phyloP scores from a whole-genome alignment of 2,888 invertebrate genomes.

The Stenodera caucasica region DNA sequence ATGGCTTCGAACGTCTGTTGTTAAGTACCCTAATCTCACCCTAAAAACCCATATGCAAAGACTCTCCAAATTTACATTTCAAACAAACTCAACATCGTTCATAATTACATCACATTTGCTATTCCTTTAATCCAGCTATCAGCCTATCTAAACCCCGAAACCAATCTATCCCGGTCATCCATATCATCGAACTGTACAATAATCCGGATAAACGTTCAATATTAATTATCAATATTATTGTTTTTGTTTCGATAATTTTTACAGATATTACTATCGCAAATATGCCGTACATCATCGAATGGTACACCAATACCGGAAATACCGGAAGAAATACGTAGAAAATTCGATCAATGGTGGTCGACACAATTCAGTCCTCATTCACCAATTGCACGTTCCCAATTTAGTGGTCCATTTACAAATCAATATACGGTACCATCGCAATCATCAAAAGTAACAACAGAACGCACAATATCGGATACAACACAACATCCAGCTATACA shows the following conservation, averaged over 20 bases:
- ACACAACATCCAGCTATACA: slow-evolving; percentile 73
- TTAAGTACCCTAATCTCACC: slow-evolving; percentile 42
- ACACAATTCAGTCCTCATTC: slow-evolving; percentile 66
- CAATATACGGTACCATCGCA: slow-evolving; percentile 58
- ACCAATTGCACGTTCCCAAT: slow-evolving; percentile 48
- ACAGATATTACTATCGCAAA: slow-evolving; percentile 78
- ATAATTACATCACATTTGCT: slow-evolving; percentile 17
- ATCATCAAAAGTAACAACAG: slow-evolving; percentile 51
- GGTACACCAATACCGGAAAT: slow-evolving; percentile 72
- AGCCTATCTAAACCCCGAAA: not conserved
- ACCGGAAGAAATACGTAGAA: slow-evolving; percentile 80
- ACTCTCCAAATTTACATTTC: slow-evolving; percentile 40
- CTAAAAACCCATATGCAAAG: slow-evolving; percentile 42
- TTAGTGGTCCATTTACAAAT: slow-evolving; percentile 57
- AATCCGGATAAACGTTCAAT: no score
- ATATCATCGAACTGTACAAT: not conserved
- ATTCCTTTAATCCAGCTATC: not conserved
- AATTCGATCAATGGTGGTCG: slow-evolving; percentile 91
- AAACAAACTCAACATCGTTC: slow-evolving; percentile 29
- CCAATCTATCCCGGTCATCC: not conserved
- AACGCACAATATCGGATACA: slow-evolving; percentile 60
- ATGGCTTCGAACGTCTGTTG: slow-evolving; percentile 40
- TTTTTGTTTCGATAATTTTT: slow-evolving; percentile 37
- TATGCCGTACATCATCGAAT: slow-evolving; percentile 73
- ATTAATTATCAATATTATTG: no score